Conservation (phyloP, 2,797 vertebrate species). For the Mus minutoides region DNA sequence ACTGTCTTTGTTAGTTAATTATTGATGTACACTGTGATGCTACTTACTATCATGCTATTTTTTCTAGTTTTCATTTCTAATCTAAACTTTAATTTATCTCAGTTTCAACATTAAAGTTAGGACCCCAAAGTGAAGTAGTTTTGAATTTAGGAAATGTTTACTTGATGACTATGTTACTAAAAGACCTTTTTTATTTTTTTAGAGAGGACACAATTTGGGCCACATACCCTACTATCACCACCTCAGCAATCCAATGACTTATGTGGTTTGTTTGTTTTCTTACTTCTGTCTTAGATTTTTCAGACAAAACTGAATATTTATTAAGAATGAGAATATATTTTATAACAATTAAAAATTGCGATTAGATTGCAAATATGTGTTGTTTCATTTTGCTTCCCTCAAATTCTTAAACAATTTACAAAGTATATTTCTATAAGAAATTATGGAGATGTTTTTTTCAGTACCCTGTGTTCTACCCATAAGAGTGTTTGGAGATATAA, state of each 20-base stretch:
- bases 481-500: background rate
- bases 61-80: background rate
- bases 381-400: background rate
- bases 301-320: background rate
- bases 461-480: background rate
- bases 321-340: background rate
- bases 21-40: background rate
- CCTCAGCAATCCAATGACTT: background rate
- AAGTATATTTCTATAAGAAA: background rate
- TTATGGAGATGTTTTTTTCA: background rate
- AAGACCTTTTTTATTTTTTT: background rate
- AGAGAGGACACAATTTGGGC: background rate
- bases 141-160: background rate
- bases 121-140: background rate
- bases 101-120: background rate
- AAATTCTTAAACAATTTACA: background rate
- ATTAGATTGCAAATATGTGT: background rate
- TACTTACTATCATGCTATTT: background rate
- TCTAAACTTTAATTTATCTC: constrained; percentile 15
- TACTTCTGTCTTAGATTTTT: background rate
- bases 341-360: background rate
- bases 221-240: background rate
- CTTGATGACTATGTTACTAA: background rate
- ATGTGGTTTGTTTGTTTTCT: background rate
- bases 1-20: background rate